phyloP scores from a whole-genome alignment of 1,140 invertebrate species.

The Hyphantria cunea region DNA sequence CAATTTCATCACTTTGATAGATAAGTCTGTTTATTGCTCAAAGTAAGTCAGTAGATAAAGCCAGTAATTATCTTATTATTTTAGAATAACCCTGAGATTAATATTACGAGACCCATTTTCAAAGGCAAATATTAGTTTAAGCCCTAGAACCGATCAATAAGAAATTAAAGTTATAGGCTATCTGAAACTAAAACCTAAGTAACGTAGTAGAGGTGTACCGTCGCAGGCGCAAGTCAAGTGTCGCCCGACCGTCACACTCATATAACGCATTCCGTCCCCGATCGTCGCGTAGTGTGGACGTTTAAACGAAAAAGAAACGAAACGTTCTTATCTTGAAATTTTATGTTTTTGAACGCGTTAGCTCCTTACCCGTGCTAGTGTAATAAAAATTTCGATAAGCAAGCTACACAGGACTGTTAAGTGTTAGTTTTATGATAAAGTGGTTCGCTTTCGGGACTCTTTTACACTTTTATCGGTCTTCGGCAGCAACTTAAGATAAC shows the following conservation, averaged over 20 bases:
- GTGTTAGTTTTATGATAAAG: slow-evolving; percentile 61
- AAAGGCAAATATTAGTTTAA: not conserved
- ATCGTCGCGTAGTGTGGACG: slow-evolving; percentile 41
- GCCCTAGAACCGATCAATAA: not conserved
- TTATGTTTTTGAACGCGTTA: slow-evolving; percentile 41
- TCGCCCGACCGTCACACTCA: slow-evolving; percentile 30
- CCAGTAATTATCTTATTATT: not conserved
- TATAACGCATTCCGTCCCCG: slow-evolving; percentile 49
- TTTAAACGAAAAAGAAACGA: slow-evolving; percentile 15
- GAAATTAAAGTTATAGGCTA: not conserved
- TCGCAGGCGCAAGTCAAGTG: slow-evolving; percentile 45
- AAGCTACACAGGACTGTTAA: slow-evolving; percentile 35
- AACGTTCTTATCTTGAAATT: slow-evolving; percentile 41
- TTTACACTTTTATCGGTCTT: slow-evolving; percentile 47
- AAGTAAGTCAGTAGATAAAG: not conserved
- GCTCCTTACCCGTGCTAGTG: slow-evolving; percentile 32
- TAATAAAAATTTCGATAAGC: slow-evolving; percentile 48
- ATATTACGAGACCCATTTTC: not conserved
- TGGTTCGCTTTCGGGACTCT: slow-evolving; percentile 47
- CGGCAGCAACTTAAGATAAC: slow-evolving; percentile 63
- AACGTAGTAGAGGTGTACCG: slow-evolving; percentile 39
- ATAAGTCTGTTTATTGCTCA: not conserved
- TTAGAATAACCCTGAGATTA: not conserved
- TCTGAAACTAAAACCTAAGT: slow-evolving; percentile 9
- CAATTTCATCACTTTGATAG: not conserved